phyloP scores from a whole-genome alignment of 2,113 vertebrate genomes.

The Urocynchramus pylzowi region DNA sequence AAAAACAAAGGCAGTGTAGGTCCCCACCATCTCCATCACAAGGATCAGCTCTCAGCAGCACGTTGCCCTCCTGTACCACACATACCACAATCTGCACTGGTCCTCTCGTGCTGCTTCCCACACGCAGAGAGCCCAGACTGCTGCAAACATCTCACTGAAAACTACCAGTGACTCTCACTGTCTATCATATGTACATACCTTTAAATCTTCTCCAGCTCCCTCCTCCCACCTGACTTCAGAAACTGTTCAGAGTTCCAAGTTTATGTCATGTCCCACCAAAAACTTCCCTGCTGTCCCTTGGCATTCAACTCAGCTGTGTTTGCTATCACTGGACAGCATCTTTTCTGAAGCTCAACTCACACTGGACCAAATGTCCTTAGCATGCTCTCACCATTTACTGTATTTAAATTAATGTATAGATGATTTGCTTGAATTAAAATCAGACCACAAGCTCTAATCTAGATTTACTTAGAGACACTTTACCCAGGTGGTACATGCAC shows the following conservation, averaged over 20 bases:
- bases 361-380: not conserved
- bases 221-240: not conserved
- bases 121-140: not conserved
- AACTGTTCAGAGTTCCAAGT: not conserved
- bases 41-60: not conserved
- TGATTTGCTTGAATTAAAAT: not conserved
- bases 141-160: not conserved
- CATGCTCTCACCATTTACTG: not conserved
- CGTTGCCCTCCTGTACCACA: not conserved
- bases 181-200: not conserved
- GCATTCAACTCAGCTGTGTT: not conserved
- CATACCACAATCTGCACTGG: rapidly evolving
- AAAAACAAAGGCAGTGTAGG: not conserved
- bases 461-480: not conserved
- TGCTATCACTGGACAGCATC: not conserved
- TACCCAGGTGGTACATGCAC: not conserved
- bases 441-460: not conserved
- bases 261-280: rapidly evolving
- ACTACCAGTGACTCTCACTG: not conserved
- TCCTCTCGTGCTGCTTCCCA: rapidly evolving
- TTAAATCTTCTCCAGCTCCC: not conserved
- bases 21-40: not conserved
- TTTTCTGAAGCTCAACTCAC: not conserved
- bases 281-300: not conserved
- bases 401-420: not conserved